Evolutionary conservation across 2,797 vertebrate species (phyloP).

Genomic region (Karalla daura): DNA sequence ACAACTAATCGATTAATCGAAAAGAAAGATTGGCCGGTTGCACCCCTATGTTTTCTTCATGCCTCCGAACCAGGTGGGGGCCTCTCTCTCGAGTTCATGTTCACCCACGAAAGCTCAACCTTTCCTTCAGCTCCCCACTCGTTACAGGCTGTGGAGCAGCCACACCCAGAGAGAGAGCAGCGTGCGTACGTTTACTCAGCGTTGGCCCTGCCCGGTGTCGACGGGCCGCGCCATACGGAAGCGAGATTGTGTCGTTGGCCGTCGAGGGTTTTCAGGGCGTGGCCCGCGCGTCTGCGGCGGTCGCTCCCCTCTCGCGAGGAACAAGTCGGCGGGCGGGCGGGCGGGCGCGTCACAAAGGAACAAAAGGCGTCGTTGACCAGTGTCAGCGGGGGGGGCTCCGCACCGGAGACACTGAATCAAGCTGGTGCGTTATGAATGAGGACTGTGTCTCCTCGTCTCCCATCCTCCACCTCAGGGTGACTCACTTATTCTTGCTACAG

Average conservation of each 20-base stretch:
- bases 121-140: background rate
- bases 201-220: too few relatives aligned
- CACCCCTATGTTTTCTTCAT: too few relatives aligned
- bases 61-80: too few relatives aligned
- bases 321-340: background rate
- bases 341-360: background rate
- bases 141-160: background rate
- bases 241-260: too few relatives aligned
- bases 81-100: too few relatives aligned
- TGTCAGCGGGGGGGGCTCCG: background rate
- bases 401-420: constrained; percentile 7
- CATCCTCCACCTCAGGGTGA: constrained; percentile 16
- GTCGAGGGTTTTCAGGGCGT: too few relatives aligned
- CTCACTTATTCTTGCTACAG: constrained; percentile 32
- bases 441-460: background rate
- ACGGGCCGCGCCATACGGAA: too few relatives aligned
- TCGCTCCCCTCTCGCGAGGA: background rate
- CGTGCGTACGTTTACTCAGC: too few relatives aligned
- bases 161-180: constrained; percentile 12
- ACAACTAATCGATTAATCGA: too few relatives aligned
- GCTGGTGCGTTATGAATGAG: background rate
- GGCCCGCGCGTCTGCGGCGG: background rate
- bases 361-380: constrained; percentile 1
- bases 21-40: too few relatives aligned
- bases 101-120: too few relatives aligned